Evolutionary conservation across 1,140 invertebrate genomes (phyloP), one percentile per base, ranked within the genome.

Genomic region (Macrobrachium rosenbergii): DNA sequence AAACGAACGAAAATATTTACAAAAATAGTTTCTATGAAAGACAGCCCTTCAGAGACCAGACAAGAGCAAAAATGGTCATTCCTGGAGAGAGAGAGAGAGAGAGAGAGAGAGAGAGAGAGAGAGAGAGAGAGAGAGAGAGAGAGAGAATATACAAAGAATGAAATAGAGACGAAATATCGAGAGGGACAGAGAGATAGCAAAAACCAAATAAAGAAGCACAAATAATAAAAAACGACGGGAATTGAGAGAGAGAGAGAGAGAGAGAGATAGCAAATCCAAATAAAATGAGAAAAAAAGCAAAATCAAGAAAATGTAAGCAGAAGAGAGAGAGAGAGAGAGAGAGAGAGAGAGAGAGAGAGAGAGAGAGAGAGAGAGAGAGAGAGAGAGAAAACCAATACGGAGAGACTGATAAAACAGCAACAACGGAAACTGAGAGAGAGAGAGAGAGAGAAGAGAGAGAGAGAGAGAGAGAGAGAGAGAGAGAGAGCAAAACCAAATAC

Each of bases 401-500:
- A 37, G 28, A 37, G 28, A 37, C 28, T 2, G 28, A 37, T 3
- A 37, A 37, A 37, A 37, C n/a, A 37, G 28, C 28, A n/a, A 37
- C 28, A 37, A 37, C 28, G 28, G 67, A 72, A 43, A 23, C 12
- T 37, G 69, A 73, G 69, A 73, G 69, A 73, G 69, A 73, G 75
- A 77, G 75, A 77, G 75, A 77, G 76, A 78, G 76, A 78, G 76
- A 78, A 78, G 76, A 78, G 76, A 52, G 43, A 52, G 43, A 72
- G 37, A 37, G n/a, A n/a, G 12, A 37, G 67, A 72, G n/a, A 37
- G n/a, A 72, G 58, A 21, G 28, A 23, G 58, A 14, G 28, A 43
- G n/a, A n/a, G 28, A 52, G 58, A 14, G 14, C 37, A 37, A 19
- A n/a, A 52, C 43, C 7, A 16, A 52, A 45, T 8, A 21, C 19